Evolutionary conservation across 2,797 vertebrate species (phyloP).

Genomic region (Nasua narica): DNA sequence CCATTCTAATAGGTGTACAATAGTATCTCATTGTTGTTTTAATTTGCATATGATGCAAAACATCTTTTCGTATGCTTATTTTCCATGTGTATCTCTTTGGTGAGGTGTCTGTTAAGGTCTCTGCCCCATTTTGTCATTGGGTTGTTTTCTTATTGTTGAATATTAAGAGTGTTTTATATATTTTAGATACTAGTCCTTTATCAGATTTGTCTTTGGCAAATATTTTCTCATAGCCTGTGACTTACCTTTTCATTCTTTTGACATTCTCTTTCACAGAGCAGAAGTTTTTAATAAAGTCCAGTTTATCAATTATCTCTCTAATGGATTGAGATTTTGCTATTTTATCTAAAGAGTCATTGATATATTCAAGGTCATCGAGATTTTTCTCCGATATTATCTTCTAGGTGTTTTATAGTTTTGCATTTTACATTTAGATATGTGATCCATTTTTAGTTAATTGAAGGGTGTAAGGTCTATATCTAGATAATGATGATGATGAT

Average conservation of each 20-base stretch:
- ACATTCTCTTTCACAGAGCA: background rate
- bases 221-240: background rate
- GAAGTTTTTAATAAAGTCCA: background rate
- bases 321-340: background rate
- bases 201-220: background rate
- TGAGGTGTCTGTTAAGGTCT: background rate
- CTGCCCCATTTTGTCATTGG: background rate
- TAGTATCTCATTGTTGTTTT: background rate
- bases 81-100: background rate
- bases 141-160: background rate
- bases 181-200: background rate
- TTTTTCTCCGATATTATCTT: background rate
- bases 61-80: background rate
- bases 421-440: background rate
- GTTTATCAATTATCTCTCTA: background rate
- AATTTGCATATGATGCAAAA: background rate
- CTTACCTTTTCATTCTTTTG: background rate
- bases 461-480: background rate
- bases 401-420: background rate
- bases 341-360: background rate
- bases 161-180: background rate
- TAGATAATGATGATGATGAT: background rate
- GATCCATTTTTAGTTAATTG: background rate
- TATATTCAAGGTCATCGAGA: background rate
- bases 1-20: background rate